Conservation (phyloP, 2,797 vertebrate genomes). For the Sitta carolinensis region DNA sequence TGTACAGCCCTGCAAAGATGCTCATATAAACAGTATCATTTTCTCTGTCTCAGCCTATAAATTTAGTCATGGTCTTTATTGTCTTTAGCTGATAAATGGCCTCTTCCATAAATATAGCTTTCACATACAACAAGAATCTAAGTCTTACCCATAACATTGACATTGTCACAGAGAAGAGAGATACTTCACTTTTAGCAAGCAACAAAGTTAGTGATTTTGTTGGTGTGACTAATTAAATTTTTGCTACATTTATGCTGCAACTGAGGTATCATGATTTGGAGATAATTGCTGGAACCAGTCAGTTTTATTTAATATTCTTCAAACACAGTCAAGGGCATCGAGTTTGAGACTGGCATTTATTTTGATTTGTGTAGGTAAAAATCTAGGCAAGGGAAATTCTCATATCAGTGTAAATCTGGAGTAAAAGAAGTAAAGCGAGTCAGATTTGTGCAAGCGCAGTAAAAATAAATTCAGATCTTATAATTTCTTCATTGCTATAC, state of each 20-base stretch:
- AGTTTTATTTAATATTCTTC: slow-evolving; percentile 39
- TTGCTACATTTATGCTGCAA: slow-evolving; percentile 26
- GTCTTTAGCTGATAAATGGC: slow-evolving; percentile 43
- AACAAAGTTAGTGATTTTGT: slow-evolving; percentile 18
- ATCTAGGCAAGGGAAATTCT: not conserved
- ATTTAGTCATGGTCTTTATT: slow-evolving; percentile 30
- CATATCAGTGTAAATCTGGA: not conserved
- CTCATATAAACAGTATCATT: slow-evolving; percentile 8
- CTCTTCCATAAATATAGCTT: slow-evolving; percentile 27
- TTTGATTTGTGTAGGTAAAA: not conserved
- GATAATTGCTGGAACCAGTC: slow-evolving; percentile 9
- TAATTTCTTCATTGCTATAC: not conserved
- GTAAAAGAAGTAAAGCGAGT: not conserved
- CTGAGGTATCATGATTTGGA: slow-evolving; percentile 7
- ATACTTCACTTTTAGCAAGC: slow-evolving; percentile 17
- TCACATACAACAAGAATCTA: slow-evolving; percentile 3
- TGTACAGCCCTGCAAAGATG: not conserved
- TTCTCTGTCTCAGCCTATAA: slow-evolving; percentile 29
- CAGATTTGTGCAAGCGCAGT: not conserved
- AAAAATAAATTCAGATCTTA: not conserved
- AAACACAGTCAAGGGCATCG: slow-evolving; percentile 8
- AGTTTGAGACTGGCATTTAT: not conserved
- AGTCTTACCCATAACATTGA: not conserved
- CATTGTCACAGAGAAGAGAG: not conserved
- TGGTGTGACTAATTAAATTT: slow-evolving; percentile 47